Base-by-base conservation (phyloP, 1,140 invertebrate genomes). In the Penaeus chinensis region DNA sequence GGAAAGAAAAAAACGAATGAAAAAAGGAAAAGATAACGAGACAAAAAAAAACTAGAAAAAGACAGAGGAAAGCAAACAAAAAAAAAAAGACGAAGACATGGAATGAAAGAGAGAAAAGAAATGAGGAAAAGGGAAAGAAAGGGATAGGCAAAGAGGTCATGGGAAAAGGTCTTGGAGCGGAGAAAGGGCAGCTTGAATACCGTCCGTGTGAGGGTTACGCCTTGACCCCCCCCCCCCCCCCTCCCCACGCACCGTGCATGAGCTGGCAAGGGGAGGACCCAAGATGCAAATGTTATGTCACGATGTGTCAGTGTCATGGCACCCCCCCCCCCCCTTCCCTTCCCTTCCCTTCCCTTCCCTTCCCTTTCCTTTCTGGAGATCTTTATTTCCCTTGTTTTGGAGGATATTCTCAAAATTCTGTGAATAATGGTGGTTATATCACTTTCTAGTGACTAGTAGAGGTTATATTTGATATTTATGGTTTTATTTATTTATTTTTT, bases 341-440 rank as follows among this genome's bases (percentile, higher is more conserved):
- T 63, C 79, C 62, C 79, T 63, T 47, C 11, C 76, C 42, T n/a
- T 61, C 42, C 62, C 65, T 24, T 63, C 79, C 62, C 79, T 63
- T 47, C 11, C 76, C 42, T n/a, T 61, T 66, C 63, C 80, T 82
- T 61, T 82, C 80, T 82, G 27, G 27, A 42, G 47, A 22, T 13
- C 76, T 54, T n/a, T 47, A 42, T 47, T 37, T 24, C 80, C 80
- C 32, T 60, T 18, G 37, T 42, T 54, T 42, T 22, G 42, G 27
- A 37, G 20, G 27, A 37, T 32, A 32, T 32, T 32, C 32, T 32
- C 32, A 1, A 32, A 32, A 32, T 32, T 32, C 32, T 32, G 32
- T 32, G 32, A 32, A 32, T 32, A 32, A 32, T 32, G 32, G 32
- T 32, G 32, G 32, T 32, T 32, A 32, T 32, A 32, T 32, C 32